Evolutionary conservation across 2,888 invertebrate species (phyloP).

Genomic region (Onthophagus sagittarius): DNA sequence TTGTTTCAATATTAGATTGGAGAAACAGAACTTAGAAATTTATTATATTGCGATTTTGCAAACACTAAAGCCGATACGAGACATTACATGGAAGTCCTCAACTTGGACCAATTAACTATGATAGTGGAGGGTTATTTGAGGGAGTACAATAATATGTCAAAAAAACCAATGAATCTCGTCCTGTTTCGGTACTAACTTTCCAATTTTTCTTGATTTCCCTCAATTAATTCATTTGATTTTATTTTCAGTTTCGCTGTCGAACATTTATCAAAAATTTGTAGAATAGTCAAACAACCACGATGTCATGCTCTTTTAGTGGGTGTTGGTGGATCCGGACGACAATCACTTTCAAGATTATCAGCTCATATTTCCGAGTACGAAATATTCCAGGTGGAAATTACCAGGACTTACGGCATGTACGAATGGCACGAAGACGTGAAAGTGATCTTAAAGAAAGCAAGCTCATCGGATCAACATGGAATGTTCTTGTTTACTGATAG

Average conservation of each 20-base stretch:
- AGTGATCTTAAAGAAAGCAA: conserved; percentile 71
- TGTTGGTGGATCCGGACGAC: conserved; percentile 89
- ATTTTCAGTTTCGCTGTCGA: conserved; percentile 81
- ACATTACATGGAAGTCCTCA: conserved; percentile 83
- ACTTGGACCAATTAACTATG: conserved; percentile 72
- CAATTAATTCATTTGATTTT: background rate
- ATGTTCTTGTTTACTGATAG: conserved; percentile 89
- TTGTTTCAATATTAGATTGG: conserved; percentile 54
- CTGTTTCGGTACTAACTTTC: conserved; percentile 64
- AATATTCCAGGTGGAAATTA: conserved; percentile 88
- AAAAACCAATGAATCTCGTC: conserved; percentile 94
- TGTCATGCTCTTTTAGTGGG: conserved; percentile 89
- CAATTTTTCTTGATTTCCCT: background rate
- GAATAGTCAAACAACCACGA: conserved; percentile 87
- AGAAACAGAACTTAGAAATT: conserved; percentile 76
- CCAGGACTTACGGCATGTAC: conserved; percentile 72
- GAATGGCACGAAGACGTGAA: conserved; percentile 95
- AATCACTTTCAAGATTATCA: conserved; percentile 83
- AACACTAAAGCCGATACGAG: conserved; percentile 89
- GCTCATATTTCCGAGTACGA: conserved; percentile 95
- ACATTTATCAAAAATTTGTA: conserved; percentile 86
- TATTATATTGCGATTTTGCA: conserved; percentile 92
- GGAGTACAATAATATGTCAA: conserved; percentile 93
- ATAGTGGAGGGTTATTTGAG: conserved; percentile 85
- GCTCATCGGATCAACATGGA: conserved; percentile 79